These are phyloP conservation scores for Leptinotarsa defecta DNA, from an alignment of 1,140 invertebrate species.

Conservation along the genomic window DNA sequence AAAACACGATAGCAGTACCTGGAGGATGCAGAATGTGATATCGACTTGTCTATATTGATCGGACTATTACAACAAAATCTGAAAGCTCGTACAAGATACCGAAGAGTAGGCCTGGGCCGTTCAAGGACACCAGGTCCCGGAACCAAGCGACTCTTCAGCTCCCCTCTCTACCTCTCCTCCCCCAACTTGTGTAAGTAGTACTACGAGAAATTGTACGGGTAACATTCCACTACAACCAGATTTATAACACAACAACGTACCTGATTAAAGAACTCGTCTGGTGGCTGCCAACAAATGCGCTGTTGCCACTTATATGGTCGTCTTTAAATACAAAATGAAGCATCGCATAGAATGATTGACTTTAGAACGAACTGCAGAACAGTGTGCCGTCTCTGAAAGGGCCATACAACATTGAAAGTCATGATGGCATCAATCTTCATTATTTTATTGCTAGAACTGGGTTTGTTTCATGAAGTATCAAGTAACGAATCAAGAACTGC, in stretches of 20 bases:
- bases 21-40: too few relatives aligned
- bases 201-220: slow-evolving; percentile 29
- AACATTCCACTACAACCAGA: slow-evolving; percentile 22
- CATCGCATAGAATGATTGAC: too few relatives aligned
- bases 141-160: slow-evolving; percentile 27
- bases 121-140: slow-evolving; percentile 46
- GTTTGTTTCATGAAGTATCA: too few relatives aligned
- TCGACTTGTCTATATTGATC: not conserved
- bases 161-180: slow-evolving; percentile 10
- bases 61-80: slow-evolving; percentile 3
- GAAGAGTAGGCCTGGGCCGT: slow-evolving; percentile 45
- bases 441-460: too few relatives aligned
- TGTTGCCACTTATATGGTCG: not conserved
- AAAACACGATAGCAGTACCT: too few relatives aligned
- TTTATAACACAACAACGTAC: slow-evolving; percentile 25
- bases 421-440: too few relatives aligned
- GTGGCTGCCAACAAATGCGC: slow-evolving; percentile 12
- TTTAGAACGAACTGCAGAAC: too few relatives aligned
- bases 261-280: slow-evolving; percentile 33
- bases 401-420: too few relatives aligned
- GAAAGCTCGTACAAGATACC: slow-evolving; percentile 21
- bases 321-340: too few relatives aligned
- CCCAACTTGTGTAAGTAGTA: slow-evolving; percentile 24
- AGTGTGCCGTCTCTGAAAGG: too few relatives aligned
- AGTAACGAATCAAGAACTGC: too few relatives aligned